A percentile compares a stretch with the other conserved stretches of the same genome.
These are phyloP conservation scores for Podiceps cristatus DNA, from an alignment of 2,113 vertebrate species.

Conservation along the genomic window DNA sequence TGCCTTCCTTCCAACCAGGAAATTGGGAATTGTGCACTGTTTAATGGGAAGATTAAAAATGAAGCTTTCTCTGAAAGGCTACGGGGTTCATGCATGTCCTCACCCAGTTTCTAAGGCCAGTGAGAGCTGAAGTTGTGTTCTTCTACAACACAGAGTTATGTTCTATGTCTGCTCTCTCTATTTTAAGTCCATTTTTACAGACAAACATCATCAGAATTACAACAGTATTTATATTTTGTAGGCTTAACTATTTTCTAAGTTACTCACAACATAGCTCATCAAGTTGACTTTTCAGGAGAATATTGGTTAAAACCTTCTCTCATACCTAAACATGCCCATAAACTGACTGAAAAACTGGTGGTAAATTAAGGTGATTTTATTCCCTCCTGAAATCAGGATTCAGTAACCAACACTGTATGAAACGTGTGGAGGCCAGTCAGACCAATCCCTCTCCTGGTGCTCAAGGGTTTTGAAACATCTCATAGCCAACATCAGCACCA, in stretches of 20 bases:
- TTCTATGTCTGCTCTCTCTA: background rate
- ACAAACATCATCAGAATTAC: background rate
- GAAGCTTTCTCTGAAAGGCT: background rate
- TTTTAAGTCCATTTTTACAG: background rate
- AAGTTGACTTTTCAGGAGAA: background rate
- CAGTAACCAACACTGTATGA: background rate
- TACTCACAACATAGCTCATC: background rate
- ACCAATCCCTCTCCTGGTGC: background rate
- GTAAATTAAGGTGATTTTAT: background rate
- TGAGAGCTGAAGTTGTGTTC: background rate
- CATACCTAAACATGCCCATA: background rate
- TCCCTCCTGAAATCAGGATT: background rate
- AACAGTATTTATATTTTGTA: background rate
- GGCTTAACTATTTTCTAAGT: background rate
- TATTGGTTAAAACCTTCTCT: background rate
- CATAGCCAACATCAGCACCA: background rate
- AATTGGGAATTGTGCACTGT: background rate
- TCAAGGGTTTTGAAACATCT: background rate
- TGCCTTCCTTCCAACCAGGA: background rate
- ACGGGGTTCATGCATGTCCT: background rate
- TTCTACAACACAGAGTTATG: background rate
- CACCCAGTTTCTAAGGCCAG: background rate
- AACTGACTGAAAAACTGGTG: background rate
- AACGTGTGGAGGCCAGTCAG: background rate
- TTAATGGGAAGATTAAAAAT: background rate